Base-by-base conservation (phyloP, 1,140 invertebrate species). In the Bombus cullumanus region DNA sequence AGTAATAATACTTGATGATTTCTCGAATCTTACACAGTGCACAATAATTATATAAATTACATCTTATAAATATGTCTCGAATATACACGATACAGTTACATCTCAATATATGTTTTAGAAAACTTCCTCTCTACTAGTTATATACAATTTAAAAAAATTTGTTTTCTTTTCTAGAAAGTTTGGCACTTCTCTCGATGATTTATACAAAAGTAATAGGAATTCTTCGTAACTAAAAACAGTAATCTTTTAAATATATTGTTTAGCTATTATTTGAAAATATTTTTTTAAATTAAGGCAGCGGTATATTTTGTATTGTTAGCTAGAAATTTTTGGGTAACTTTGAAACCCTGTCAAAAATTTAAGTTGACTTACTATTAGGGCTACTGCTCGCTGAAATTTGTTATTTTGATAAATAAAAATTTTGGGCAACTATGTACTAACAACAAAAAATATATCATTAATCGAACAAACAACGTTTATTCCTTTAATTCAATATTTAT, bases 1-100 rank as follows among this genome's bases (percentile, higher is more conserved):
- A 90, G 75, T 77, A 77, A 69, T 90, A 90, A 90, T 90, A 90
- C 88, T 90, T 87, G 69, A 72, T 84, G 64, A 75, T 84, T 83
- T 39, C 37, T 73, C 74, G 84, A 83, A 89, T 89, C 80, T 86
- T 88, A 83, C 37, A 80, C 25, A 64, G 74, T 88, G 87, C 87
- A 90, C 81, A 83, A 72, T 39, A 86, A 66, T 69, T 73, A 37
- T 89, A 87, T 87, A 84, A 83, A 84, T 89, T 84, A 84, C 62
- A 66, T 89, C 69, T 62, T 76, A 80, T 81, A 86, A 86, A 86
- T 89, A 73, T 64, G 39, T 62, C 25, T 86, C 47, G 75, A 86
- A 79, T 68, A n/a, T 77, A 84, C 39, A 88, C 41, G 28, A 73
- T 43, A 81, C 12, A 85, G 47, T 25, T 47, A 76, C 53, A 47